These are phyloP conservation scores for Anas bahamensis DNA, from an alignment of 2,797 vertebrate genomes.

Conservation along the genomic window DNA sequence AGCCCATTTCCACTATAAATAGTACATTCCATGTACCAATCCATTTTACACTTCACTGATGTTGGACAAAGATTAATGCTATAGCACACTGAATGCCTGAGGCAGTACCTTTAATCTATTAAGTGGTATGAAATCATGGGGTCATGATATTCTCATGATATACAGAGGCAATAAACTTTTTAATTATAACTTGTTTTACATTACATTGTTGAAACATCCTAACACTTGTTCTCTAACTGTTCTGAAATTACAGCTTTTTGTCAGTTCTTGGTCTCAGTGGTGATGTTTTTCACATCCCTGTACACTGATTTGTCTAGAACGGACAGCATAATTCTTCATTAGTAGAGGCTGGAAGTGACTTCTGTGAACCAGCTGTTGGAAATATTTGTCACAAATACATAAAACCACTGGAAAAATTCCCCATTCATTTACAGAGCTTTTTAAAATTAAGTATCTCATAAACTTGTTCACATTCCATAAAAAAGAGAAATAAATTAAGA, in stretches of 20 bases:
- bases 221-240: not conserved
- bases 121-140: not conserved
- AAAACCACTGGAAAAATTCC: not conserved
- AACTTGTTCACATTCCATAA: not conserved
- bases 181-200: not conserved
- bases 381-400: not conserved
- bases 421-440: not conserved
- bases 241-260: not conserved
- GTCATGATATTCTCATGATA: not conserved
- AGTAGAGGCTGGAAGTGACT: not conserved
- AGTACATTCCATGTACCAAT: fast-evolving
- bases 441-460: not conserved
- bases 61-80: not conserved
- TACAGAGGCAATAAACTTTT: not conserved
- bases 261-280: not conserved
- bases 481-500: not conserved
- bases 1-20: not conserved
- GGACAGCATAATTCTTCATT: not conserved
- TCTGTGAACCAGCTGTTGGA: not conserved
- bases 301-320: not conserved
- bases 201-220: not conserved
- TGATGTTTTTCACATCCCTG: not conserved
- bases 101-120: not conserved
- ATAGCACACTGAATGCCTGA: not conserved
- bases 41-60: not conserved